Percentiles rank a stretch among this genome's conserved stretches.
Conservation (phyloP, 1,140 invertebrate genomes). For the Drosophila insularis region DNA sequence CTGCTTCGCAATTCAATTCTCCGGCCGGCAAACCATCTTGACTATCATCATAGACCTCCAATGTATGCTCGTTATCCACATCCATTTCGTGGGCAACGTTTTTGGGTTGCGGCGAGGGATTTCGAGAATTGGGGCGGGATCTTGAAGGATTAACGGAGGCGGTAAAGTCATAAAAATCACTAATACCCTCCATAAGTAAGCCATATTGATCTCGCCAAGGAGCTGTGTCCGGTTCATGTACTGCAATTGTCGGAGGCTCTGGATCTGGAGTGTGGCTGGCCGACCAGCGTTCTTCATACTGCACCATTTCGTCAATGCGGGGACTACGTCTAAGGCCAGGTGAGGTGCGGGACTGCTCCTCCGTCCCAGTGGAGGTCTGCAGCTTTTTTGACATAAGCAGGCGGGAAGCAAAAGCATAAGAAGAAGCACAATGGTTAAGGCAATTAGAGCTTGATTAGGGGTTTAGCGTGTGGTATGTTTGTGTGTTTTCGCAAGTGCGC, state of each 20-base stretch:
- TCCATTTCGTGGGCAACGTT: conserved; percentile 65
- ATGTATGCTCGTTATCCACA: conserved; percentile 32
- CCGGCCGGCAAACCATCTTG: conserved; percentile 29
- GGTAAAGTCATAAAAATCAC: conserved; percentile 80
- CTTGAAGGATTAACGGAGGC: conserved; percentile 74
- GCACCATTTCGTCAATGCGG: conserved; percentile 75
- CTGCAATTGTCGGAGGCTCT: conserved; percentile 44
- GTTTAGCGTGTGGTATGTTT: background rate
- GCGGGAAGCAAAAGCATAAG: conserved; percentile 7
- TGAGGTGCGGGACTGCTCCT: conserved; percentile 62
- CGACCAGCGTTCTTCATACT: conserved; percentile 74
- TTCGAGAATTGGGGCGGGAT: conserved; percentile 63
- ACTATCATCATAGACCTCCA: conserved; percentile 72
- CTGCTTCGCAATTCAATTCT: conserved; percentile 58
- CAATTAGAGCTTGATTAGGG: conserved; percentile 43
- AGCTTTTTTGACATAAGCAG: conserved; percentile 50
- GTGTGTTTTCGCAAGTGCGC: background rate
- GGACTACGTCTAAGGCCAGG: conserved; percentile 74
- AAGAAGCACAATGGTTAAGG: conserved; percentile 59
- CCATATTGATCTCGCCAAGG: conserved; percentile 76
- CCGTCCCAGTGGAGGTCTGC: conserved; percentile 60
- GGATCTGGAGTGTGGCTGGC: conserved; percentile 32
- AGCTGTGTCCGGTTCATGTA: conserved; percentile 62
- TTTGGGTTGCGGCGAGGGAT: conserved; percentile 62
- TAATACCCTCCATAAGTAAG: conserved; percentile 72